Evolutionary conservation across 2,113 vertebrate species (phyloP), one percentile per base, ranked within the genome.

Genomic region (Carettochelys insculpta): DNA sequence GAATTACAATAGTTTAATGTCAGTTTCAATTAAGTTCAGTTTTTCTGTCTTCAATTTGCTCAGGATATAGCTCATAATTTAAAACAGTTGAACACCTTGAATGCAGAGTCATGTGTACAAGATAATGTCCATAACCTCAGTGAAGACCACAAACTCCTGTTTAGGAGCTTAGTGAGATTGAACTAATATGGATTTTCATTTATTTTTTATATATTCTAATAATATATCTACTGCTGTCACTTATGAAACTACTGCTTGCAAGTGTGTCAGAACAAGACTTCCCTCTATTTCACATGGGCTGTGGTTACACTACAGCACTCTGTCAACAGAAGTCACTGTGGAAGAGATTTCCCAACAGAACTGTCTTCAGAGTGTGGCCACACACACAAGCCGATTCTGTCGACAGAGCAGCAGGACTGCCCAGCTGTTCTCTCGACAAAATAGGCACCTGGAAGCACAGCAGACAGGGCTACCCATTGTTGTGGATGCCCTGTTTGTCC

Each of bases 11-110:
- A 77, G 61, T 27, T 86, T 14, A 53, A 41, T 24, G 50, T 11
- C 56, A 48, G 24, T 94, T 86, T 80, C 12, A 45, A 20, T 0
- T 47, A 29, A 78, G 48, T 14, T 16, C 53, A 0, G 0, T 80
- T 81, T 58, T 86, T 48, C 48, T 54, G 6, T 16, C 54, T 61
- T n/a, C 82, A 52, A n/a, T 45, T 20, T 3, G 48, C 68, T 80
- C 0, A 43, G 22, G 27, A 7, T 76, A 47, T 25, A 1, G 1
- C n/a, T 82, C 53, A 68, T 81, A 89, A 95, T 61, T n/a, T 80
- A 47, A 54, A 93, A 11, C 51, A 31, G n/a, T 51, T 20, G 78
- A 27, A 47, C 65, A 43, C 1, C 0, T 51, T 17, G 43, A 34
- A 5, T 94, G 58, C 85, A 58, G 45, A 90, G 84, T 92, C 58